Evolutionary conservation across 2,888 invertebrate species (phyloP).

Genomic region (Lithosia quadra): DNA sequence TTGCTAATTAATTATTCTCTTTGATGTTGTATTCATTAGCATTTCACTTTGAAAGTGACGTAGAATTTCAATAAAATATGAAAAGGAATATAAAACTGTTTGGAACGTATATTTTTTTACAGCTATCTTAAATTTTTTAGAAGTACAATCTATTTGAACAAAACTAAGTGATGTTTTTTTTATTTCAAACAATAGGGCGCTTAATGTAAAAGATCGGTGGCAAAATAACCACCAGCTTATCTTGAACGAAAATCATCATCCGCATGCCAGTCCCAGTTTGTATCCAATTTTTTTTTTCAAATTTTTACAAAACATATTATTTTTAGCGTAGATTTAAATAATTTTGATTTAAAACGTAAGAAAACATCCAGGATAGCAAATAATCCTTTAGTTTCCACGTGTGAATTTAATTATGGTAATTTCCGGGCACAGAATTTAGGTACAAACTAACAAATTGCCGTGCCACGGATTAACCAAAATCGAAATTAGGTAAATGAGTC

Average conservation of each 20-base stretch:
- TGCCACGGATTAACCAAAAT: conserved; percentile 56
- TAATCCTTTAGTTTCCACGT: conserved; percentile 4
- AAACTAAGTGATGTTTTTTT: too few relatives aligned
- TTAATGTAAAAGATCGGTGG: too few relatives aligned
- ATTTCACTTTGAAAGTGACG: conserved; percentile 1
- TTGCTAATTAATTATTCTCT: background rate
- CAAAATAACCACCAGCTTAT: too few relatives aligned
- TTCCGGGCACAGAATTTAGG: conserved; percentile 49
- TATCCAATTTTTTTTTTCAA: too few relatives aligned
- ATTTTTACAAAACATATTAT: too few relatives aligned
- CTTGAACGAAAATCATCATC: too few relatives aligned
- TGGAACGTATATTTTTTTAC: background rate
- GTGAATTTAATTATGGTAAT: background rate
- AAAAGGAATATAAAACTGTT: background rate
- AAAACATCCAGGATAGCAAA: background rate
- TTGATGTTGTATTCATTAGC: conserved; percentile 2
- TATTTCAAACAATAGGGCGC: too few relatives aligned
- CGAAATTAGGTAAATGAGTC: conserved; percentile 64
- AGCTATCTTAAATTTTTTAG: background rate
- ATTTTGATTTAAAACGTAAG: background rate
- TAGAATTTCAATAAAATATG: background rate
- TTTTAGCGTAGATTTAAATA: too few relatives aligned
- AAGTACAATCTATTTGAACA: background rate
- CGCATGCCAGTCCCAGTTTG: too few relatives aligned
- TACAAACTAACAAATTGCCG: conserved; percentile 44